Conservation (phyloP, 2,888 invertebrate species). For the Hoplodrina blanda region DNA sequence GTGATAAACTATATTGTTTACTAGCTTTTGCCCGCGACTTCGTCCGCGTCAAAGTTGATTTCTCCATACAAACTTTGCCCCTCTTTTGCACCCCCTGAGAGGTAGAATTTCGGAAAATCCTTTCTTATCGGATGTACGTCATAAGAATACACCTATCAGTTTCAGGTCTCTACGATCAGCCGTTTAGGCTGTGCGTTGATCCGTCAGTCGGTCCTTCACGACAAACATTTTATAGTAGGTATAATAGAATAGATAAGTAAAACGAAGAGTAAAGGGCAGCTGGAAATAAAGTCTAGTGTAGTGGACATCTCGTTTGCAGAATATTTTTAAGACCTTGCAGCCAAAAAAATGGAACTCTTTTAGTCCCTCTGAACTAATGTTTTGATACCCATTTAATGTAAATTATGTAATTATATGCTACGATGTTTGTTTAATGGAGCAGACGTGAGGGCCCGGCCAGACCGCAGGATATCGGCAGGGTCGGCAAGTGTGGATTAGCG, state of each 20-base stretch:
- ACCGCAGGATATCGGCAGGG: slow-evolving; percentile 72
- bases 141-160: too few relatives aligned
- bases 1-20: background rate
- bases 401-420: slow-evolving; percentile 21
- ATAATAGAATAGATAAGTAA: background rate
- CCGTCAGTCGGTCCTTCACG: too few relatives aligned
- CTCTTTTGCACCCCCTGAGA: too few relatives aligned
- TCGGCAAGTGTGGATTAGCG: slow-evolving; percentile 72
- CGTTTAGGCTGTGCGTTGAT: too few relatives aligned
- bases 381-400: slow-evolving; percentile 6
- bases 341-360: background rate
- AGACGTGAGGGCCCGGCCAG: slow-evolving; percentile 63
- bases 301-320: background rate
- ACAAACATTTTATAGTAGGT: too few relatives aligned
- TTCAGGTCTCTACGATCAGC: too few relatives aligned
- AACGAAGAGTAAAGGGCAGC: background rate
- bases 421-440: slow-evolving; percentile 70
- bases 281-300: background rate
- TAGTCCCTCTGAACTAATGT: slow-evolving; percentile 11
- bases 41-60: too few relatives aligned
- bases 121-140: too few relatives aligned
- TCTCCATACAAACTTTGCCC: too few relatives aligned
- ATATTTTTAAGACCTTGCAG: background rate
- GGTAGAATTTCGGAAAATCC: too few relatives aligned
- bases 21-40: too few relatives aligned